phyloP scores from a whole-genome alignment of 2,888 invertebrate species.

The Epirrita christyi region DNA sequence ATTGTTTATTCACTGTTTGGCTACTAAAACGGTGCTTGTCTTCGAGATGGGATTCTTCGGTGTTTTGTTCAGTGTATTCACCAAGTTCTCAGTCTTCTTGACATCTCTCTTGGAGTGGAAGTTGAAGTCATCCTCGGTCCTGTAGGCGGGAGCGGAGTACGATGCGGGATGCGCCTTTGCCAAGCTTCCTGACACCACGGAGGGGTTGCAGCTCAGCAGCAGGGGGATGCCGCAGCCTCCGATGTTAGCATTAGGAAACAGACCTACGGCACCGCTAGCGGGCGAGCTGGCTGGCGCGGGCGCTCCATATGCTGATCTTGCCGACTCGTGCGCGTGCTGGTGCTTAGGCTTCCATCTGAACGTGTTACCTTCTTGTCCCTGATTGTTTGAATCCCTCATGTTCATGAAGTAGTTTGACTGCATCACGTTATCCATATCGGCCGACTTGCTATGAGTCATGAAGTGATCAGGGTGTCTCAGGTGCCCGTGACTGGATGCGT shows the following conservation, averaged over 20 bases:
- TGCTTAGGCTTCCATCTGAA: slow-evolving; percentile 54
- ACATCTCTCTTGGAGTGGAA: slow-evolving; percentile 67
- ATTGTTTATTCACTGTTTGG: slow-evolving; percentile 40
- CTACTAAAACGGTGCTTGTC: slow-evolving; percentile 36
- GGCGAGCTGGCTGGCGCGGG: slow-evolving; percentile 35
- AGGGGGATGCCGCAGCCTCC: slow-evolving; percentile 74
- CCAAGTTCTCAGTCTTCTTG: slow-evolving; percentile 45
- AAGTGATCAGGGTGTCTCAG: slow-evolving; percentile 29
- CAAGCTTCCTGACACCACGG: slow-evolving; percentile 67
- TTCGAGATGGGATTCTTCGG: slow-evolving; percentile 41
- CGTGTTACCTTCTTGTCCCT: slow-evolving; percentile 46
- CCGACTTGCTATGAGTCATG: slow-evolving; percentile 49
- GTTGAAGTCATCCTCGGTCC: slow-evolving; percentile 60
- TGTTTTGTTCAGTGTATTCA: slow-evolving; percentile 33
- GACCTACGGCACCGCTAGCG: slow-evolving; percentile 55
- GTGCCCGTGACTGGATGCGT: slow-evolving; percentile 23
- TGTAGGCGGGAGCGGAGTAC: slow-evolving; percentile 59
- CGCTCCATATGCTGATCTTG: slow-evolving; percentile 56
- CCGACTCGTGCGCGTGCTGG: slow-evolving; percentile 44
- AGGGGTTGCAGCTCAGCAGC: slow-evolving; percentile 74
- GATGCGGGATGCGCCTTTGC: slow-evolving; percentile 57
- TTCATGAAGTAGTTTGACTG: slow-evolving; percentile 39
- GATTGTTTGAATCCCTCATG: slow-evolving; percentile 53
- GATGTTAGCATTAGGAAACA: slow-evolving; percentile 71
- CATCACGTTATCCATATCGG: slow-evolving; percentile 47